Evolutionary conservation across 2,888 invertebrate genomes (phyloP).

Genomic region (Serripes groenlandicus): DNA sequence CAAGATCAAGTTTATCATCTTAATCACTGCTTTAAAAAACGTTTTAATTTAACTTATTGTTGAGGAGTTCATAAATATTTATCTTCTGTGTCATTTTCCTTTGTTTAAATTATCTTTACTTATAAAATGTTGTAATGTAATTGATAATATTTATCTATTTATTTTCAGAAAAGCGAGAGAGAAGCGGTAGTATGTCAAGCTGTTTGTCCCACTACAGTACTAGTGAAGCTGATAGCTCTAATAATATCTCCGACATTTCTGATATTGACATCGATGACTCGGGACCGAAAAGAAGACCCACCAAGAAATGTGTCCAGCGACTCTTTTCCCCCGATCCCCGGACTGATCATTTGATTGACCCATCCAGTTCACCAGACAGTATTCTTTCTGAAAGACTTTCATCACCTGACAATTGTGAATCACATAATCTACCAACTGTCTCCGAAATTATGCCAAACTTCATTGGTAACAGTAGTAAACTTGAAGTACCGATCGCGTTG

Average conservation of each 20-base stretch:
- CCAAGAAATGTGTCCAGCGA: constrained; percentile 42
- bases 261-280: constrained; percentile 64
- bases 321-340: constrained; percentile 54
- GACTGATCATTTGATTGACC: constrained; percentile 33
- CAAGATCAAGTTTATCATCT: too few relatives aligned
- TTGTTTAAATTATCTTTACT: too few relatives aligned
- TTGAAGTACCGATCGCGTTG: background rate
- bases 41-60: too few relatives aligned
- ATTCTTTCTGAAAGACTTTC: constrained; percentile 7
- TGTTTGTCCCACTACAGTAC: constrained; percentile 43
- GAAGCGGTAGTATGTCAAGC: constrained; percentile 63
- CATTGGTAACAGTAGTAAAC: background rate
- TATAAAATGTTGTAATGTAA: too few relatives aligned
- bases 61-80: too few relatives aligned
- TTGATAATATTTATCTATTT: too few relatives aligned
- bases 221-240: constrained; percentile 53
- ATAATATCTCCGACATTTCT: constrained; percentile 51
- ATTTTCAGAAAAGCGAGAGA: constrained; percentile 41
- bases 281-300: constrained; percentile 5
- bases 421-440: constrained; percentile 45
- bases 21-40: too few relatives aligned
- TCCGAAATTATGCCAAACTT: constrained; percentile 33
- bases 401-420: background rate
- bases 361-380: constrained; percentile 60
- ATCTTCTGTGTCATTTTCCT: too few relatives aligned